Evolutionary conservation across 2,113 vertebrate genomes (phyloP), one percentile per base, ranked within the genome.

Genomic region (Ptilonorhynchus violaceus): DNA sequence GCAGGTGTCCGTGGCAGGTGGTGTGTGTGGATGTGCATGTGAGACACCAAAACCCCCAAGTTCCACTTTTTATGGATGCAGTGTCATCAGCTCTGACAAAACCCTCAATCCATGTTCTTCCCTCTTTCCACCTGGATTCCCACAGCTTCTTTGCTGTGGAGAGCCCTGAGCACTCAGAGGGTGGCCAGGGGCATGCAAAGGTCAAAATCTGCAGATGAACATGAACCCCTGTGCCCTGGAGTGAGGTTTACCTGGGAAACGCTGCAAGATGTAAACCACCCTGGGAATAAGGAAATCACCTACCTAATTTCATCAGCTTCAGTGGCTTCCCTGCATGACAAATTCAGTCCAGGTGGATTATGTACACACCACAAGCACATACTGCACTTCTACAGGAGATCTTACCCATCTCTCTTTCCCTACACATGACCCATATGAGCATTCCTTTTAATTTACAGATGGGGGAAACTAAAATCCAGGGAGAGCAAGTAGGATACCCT

Each of bases 301-400:
- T 56, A 7, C 24, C 13, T n/a, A n/a, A 46, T 74, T 69, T 74
- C 42, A 50, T 35, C 68, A 78, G 37, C 64, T 52, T 41, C 56
- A 64, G 56, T 14, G 13, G 16, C 14, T 73, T 73, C 76, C 25
- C 28, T n/a, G 19, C 24, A 1, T 1, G 7, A 74, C 0, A 0
- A 52, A 21, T 49, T 60, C n/a, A 55, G 69, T 11, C 37, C 59
- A 9, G 9, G 14, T 16, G 17, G 42, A 41, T 60, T 41, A 3
- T 3, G 37, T 5, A 33, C 14, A 28, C 10, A 60, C 13, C 18
- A 64, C 12, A 74, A 47, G 15, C 27, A 55, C 10, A 7, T 3
- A 13, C 0, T 3, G 5, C 20, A 41, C 19, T n/a, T 44, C 23
- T 33, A 0, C 24, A 31, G 58, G 4, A 25, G 19, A 28, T 30